A percentile compares a stretch with the other conserved stretches of the same genome.
Evolutionary conservation across 2,113 vertebrate genomes (phyloP).

Genomic region (Otis tarda): DNA sequence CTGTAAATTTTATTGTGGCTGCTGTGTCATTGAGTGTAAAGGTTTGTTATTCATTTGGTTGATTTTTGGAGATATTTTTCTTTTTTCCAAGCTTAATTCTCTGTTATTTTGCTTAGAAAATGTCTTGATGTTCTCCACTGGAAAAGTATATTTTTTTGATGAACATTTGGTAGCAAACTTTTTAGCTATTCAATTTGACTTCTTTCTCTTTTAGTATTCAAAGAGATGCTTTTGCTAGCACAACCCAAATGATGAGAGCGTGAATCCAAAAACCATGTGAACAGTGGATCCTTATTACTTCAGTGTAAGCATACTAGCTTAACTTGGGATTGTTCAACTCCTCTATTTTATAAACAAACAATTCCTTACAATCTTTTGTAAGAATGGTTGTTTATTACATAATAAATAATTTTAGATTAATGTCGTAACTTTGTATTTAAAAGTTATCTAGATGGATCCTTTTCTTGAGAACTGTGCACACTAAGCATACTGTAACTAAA

Average conservation of each 20-base stretch:
- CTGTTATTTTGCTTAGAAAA: background rate
- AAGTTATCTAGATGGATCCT: background rate
- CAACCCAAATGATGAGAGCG: rapidly evolving
- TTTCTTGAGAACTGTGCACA: background rate
- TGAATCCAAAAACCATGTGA: background rate
- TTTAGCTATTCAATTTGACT: background rate
- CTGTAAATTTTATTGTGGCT: background rate
- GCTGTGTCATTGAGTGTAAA: background rate
- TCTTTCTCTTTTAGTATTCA: background rate
- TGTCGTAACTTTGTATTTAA: background rate
- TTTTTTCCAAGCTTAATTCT: background rate
- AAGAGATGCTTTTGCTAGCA: background rate
- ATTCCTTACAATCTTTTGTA: background rate
- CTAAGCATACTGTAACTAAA: background rate
- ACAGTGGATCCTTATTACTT: background rate
- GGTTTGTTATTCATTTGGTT: background rate
- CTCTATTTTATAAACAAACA: background rate
- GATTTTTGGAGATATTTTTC: background rate
- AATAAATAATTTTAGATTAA: background rate
- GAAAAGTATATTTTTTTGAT: background rate
- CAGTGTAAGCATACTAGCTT: background rate
- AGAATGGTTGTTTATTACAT: background rate
- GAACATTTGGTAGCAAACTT: background rate
- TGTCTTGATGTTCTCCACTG: background rate
- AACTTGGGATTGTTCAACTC: background rate